Evolutionary conservation across 2,888 invertebrate species (phyloP).

Genomic region (Gymnoscelis rufifasciata): DNA sequence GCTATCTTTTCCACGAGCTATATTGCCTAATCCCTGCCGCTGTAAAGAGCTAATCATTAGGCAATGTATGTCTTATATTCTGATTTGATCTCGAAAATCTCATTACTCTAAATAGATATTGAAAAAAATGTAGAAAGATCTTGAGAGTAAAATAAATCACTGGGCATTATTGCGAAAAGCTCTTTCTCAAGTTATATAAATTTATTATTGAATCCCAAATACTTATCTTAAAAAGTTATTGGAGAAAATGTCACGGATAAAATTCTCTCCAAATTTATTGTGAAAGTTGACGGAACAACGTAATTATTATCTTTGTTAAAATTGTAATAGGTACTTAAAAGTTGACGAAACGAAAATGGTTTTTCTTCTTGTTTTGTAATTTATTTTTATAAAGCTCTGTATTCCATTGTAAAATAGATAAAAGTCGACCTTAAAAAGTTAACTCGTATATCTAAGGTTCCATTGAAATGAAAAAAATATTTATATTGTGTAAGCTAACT

Average conservation of each 20-base stretch:
- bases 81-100: no score
- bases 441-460: no score
- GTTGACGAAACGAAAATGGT: slow-evolving; percentile 22
- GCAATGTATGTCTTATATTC: no score
- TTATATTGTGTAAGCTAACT: no score
- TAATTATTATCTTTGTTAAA: slow-evolving; percentile 25
- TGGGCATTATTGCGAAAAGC: background rate
- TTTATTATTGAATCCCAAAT: slow-evolving; percentile 18
- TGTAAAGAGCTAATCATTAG: no score
- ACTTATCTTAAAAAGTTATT: slow-evolving; percentile 21
- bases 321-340: slow-evolving; percentile 24
- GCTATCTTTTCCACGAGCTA: no score
- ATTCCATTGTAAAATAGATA: slow-evolving; percentile 3
- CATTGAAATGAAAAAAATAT: no score
- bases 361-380: slow-evolving; percentile 19
- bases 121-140: background rate
- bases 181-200: slow-evolving; percentile 16
- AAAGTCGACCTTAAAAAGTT: no score
- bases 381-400: slow-evolving; percentile 11
- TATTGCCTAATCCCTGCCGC: no score
- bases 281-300: slow-evolving; percentile 24
- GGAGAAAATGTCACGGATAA: slow-evolving; percentile 23
- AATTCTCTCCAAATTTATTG: slow-evolving; percentile 23
- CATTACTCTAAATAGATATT: no score
- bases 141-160: slow-evolving; percentile 3